A percentile compares a stretch with the other conserved stretches of the same genome.
These are phyloP conservation scores for Helleia helle DNA, from an alignment of 2,888 invertebrate species.

Conservation along the genomic window DNA sequence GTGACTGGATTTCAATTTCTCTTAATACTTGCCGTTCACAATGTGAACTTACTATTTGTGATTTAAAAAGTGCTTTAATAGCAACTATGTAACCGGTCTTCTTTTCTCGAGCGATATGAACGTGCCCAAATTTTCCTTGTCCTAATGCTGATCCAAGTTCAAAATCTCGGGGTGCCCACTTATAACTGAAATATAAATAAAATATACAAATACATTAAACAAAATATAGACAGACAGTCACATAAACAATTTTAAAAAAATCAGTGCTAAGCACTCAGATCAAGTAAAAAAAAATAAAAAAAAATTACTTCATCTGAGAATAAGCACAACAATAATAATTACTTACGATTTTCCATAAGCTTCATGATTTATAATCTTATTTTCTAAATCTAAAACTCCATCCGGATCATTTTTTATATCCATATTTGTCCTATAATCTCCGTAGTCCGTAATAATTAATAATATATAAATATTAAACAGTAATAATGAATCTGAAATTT, in stretches of 20 bases:
- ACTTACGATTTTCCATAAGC: conserved; percentile 76
- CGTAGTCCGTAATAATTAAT: too few species aligned
- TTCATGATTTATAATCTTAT: conserved; percentile 73
- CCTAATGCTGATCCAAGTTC: conserved; percentile 91
- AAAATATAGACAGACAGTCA: too few species aligned
- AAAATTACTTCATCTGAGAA: too few species aligned
- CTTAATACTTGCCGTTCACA: conserved; percentile 89
- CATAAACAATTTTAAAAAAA: too few species aligned
- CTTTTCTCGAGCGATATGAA: conserved; percentile 90
- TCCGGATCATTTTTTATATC: background rate
- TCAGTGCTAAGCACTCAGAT: too few species aligned
- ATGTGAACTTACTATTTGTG: conserved; percentile 82
- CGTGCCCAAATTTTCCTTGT: conserved; percentile 94
- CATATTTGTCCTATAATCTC: too few species aligned
- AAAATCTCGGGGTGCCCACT: conserved; percentile 86
- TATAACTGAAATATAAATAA: conserved; percentile 59
- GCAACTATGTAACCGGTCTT: conserved; percentile 84
- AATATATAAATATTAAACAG: too few species aligned
- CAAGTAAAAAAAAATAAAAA: too few species aligned
- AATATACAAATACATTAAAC: too few species aligned
- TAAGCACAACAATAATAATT: background rate
- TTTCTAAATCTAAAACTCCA: conserved; percentile 48
- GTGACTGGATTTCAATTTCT: conserved; percentile 95
- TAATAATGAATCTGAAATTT: too few species aligned
- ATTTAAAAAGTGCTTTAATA: conserved; percentile 87